Conservation (phyloP, 1,140 invertebrate species). For the Lutraria rhynchaena region DNA sequence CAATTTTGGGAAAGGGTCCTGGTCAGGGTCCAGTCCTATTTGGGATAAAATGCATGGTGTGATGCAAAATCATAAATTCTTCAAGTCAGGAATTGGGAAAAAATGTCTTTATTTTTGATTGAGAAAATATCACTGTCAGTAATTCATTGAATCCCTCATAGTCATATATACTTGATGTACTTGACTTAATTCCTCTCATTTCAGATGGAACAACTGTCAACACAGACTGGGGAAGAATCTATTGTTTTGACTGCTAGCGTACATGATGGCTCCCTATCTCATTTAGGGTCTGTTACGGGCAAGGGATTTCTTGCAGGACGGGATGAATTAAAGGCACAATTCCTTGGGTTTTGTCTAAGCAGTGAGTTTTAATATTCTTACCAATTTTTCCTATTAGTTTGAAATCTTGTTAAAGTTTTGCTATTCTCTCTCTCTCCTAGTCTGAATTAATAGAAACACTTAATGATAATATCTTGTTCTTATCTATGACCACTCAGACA, state of each 20-base stretch:
- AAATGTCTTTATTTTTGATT: not conserved
- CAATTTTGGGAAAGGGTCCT: too few species aligned
- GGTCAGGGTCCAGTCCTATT: not conserved
- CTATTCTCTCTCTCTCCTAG: too few species aligned
- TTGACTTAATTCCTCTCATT: not conserved
- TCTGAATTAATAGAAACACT: too few species aligned
- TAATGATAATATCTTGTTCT: too few species aligned
- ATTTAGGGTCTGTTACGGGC: conserved; percentile 18
- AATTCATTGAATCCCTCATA: not conserved
- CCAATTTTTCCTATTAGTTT: too few species aligned
- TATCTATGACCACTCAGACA: too few species aligned
- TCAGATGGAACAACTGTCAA: conserved; percentile 46
- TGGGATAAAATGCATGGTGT: not conserved
- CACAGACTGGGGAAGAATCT: conserved; percentile 38
- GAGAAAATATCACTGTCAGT: not conserved
- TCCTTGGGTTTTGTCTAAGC: conserved; percentile 39
- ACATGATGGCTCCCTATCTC: conserved; percentile 39
- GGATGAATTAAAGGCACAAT: conserved; percentile 39
- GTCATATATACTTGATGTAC: too few species aligned
- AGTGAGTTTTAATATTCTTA: too few species aligned
- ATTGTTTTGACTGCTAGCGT: conserved; percentile 32
- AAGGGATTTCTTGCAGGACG: conserved; percentile 24
- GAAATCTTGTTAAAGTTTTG: too few species aligned
- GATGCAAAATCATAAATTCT: not conserved
- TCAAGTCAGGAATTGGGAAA: not conserved